phyloP scores from a whole-genome alignment of 2,888 invertebrate genomes.

The Platynereis dumerilii region DNA sequence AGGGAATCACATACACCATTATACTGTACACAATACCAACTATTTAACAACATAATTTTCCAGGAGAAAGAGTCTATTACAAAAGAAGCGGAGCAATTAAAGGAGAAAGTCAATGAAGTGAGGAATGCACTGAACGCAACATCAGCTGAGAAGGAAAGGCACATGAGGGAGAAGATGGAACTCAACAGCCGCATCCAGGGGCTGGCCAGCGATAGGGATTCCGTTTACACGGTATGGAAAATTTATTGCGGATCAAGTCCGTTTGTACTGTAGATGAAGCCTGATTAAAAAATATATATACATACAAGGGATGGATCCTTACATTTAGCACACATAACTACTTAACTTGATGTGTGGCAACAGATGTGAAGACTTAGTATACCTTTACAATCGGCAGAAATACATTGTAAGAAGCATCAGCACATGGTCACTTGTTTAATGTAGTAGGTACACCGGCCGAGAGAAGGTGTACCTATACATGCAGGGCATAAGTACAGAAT shows the following conservation, averaged over 20 bases:
- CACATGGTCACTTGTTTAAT: too few species aligned
- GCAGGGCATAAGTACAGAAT: not conserved
- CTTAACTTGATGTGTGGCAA: too few species aligned
- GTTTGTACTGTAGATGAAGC: not conserved
- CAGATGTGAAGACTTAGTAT: too few species aligned
- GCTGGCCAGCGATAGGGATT: slow-evolving; percentile 28
- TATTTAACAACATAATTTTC: too few species aligned
- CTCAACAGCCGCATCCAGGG: slow-evolving; percentile 49
- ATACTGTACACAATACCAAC: too few species aligned
- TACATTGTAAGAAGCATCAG: too few species aligned
- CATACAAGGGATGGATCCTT: not conserved
- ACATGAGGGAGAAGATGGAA: slow-evolving; percentile 54
- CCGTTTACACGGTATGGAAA: not conserved
- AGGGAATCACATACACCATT: too few species aligned
- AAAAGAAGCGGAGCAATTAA: slow-evolving; percentile 44
- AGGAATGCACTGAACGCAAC: slow-evolving; percentile 43
- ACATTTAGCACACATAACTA: too few species aligned
- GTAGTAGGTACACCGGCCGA: too few species aligned
- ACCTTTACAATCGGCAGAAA: too few species aligned
- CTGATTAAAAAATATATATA: not conserved
- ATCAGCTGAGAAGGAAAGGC: slow-evolving; percentile 50
- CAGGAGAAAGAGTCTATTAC: slow-evolving; percentile 51
- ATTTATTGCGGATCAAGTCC: not conserved
- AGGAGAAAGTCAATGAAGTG: slow-evolving; percentile 48
- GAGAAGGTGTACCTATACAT: too few species aligned